Percentiles rank a stretch among this genome's conserved stretches.
These are phyloP conservation scores for Phoxinus phoxinus DNA, from an alignment of 2,113 vertebrate species.

Conservation along the genomic window DNA sequence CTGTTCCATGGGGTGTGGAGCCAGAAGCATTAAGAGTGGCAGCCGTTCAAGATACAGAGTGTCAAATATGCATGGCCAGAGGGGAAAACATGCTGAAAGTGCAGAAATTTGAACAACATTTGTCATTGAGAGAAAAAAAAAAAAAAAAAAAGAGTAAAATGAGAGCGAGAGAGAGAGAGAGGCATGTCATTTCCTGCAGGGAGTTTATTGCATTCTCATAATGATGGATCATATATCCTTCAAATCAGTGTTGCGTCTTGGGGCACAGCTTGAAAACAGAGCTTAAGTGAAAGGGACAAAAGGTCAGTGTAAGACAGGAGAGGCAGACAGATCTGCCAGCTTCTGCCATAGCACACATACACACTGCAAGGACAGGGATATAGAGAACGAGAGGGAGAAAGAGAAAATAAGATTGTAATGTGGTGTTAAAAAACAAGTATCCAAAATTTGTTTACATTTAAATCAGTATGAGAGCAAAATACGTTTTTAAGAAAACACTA, in stretches of 20 bases:
- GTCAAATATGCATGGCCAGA: conserved; percentile 15
- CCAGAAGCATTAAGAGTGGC: conserved; percentile 16
- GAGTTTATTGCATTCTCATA: conserved; percentile 29
- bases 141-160: neutral
- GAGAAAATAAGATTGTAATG: neutral
- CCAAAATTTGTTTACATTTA: neutral
- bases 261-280: neutral
- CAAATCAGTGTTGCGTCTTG: conserved; percentile 30
- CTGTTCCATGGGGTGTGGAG: neutral
- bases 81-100: neutral
- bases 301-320: neutral
- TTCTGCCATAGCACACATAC: neutral
- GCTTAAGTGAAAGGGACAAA: conserved; percentile 2
- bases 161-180: neutral
- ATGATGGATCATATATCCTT: conserved; percentile 51
- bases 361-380: neutral
- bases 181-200: conserved; percentile 43
- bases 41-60: conserved; percentile 23
- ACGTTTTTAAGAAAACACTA: neutral
- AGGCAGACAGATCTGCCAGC: neutral
- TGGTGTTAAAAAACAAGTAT: conserved; percentile 3
- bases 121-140: neutral
- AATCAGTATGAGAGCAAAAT: neutral
- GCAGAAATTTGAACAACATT: conserved; percentile 8
- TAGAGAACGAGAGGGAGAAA: neutral